phyloP scores from a whole-genome alignment of 2,888 invertebrate genomes.

The Lasioglossum malachurum region DNA sequence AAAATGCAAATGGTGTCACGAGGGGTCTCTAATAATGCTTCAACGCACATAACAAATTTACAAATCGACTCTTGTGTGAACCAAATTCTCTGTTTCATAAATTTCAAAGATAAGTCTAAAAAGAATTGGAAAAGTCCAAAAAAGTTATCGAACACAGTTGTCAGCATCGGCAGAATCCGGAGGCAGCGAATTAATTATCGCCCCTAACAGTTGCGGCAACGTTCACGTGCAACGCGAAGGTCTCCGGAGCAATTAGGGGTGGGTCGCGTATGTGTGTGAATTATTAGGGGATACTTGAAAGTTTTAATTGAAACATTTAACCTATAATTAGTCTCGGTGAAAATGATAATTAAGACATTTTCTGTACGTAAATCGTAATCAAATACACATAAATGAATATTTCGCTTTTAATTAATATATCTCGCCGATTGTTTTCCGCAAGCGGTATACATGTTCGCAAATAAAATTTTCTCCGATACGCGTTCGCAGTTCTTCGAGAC shows the following conservation, averaged over 20 bases:
- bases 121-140: background rate
- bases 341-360: background rate
- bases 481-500: background rate
- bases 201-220: background rate
- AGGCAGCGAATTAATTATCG: background rate
- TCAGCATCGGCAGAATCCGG: background rate
- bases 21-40: background rate
- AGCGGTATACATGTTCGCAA: background rate
- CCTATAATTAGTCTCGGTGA: background rate
- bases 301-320: background rate
- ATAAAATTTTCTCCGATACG: background rate
- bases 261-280: background rate
- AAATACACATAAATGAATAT: background rate
- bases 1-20: background rate
- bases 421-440: background rate
- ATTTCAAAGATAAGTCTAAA: background rate
- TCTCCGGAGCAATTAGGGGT: background rate
- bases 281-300: background rate
- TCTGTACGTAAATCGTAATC: background rate
- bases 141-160: background rate
- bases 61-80: background rate
- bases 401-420: background rate
- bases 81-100: background rate
- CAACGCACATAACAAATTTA: background rate
- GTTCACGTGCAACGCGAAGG: background rate